Conservation (phyloP, 1,140 invertebrate genomes). For the Drosophila mauritiana region DNA sequence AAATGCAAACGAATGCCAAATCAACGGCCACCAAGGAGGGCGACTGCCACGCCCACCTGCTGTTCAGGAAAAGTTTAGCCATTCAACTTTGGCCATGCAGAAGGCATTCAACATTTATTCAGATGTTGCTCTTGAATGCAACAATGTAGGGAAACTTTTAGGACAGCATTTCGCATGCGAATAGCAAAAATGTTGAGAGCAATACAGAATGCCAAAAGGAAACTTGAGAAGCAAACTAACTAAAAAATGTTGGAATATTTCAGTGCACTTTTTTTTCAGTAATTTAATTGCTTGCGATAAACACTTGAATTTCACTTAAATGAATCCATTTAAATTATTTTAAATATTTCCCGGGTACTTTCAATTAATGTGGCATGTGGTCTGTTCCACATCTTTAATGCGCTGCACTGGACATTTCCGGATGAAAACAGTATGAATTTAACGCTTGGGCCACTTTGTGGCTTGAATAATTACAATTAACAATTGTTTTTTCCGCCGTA, state of each 20-base stretch:
- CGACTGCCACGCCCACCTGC: conserved; percentile 26
- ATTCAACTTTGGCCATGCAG: conserved; percentile 30
- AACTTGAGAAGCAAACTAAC: background rate
- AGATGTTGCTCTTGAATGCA: conserved; percentile 3
- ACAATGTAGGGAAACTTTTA: conserved; percentile 21
- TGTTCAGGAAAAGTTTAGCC: conserved; percentile 22
- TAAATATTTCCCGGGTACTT: conserved; percentile 13
- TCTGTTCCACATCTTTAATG: conserved; percentile 28
- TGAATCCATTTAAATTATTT: conserved; percentile 5
- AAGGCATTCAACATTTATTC: conserved; percentile 35
- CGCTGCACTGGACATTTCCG: conserved; percentile 10
- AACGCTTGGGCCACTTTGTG: conserved; percentile 38
- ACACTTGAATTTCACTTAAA: background rate
- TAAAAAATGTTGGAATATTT: background rate
- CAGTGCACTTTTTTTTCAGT: background rate
- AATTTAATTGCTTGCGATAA: background rate
- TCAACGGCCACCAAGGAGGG: conserved; percentile 13
- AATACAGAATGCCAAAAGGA: background rate
- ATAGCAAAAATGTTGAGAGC: background rate
- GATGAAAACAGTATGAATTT: conserved; percentile 14
- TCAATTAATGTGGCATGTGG: conserved; percentile 26
- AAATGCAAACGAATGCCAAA: conserved; percentile 56
- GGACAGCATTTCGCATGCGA: conserved; percentile 8
- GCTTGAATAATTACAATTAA: conserved; percentile 46
- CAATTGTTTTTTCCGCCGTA: conserved; percentile 8